Evolutionary conservation across 2,797 vertebrate genomes (phyloP), one percentile per base, ranked within the genome.

Genomic region (Enteromius mattozi): DNA sequence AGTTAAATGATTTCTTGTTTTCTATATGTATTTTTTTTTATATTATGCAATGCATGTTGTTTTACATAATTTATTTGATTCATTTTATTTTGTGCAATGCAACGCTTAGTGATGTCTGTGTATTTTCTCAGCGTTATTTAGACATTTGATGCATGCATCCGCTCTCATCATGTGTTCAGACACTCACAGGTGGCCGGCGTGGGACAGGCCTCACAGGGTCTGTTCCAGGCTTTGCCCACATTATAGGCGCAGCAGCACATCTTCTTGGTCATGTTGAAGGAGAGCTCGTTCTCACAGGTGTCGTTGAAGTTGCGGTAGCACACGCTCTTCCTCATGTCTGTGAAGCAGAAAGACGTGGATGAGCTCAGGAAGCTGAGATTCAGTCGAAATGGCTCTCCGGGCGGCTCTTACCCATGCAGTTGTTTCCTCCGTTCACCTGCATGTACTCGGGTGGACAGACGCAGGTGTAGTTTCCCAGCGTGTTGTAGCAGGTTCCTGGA

Each of bases 181-280:
- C 40, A 92, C 97, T 97, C 90, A 98, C 97, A 72, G 88, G 96
- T 98, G 49, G 96, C 95, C 0, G 97, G 97, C 0, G 94, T 95
- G 0, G 98, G 97, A 81, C 98, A 99, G 81, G 97, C 92, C 85
- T 98, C 97, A 0, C 97, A 99, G 0, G 97, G 97, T 80, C 97
- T 97, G 91, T 98, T 98, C 97, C 97, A 99, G 90, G 97, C 97
- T 85, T 96, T 98, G 40, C 97, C 97, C 0, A 99, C 96, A 24
- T 97, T 97, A 93, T 98, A 97, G 80, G 98, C 96, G 27, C 97
- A 99, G 93, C 97, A 99, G 91, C 98, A 99, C 95, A 96, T 97
- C 93, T 97, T 99, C 93, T 95, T 97, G 86, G 98, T 99, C 96
- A 98, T 96, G 92, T 97, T 97, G 91, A 97, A 97, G 82, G 97